phyloP scores from a whole-genome alignment of 2,888 invertebrate species.

The Melanargia galathea region DNA sequence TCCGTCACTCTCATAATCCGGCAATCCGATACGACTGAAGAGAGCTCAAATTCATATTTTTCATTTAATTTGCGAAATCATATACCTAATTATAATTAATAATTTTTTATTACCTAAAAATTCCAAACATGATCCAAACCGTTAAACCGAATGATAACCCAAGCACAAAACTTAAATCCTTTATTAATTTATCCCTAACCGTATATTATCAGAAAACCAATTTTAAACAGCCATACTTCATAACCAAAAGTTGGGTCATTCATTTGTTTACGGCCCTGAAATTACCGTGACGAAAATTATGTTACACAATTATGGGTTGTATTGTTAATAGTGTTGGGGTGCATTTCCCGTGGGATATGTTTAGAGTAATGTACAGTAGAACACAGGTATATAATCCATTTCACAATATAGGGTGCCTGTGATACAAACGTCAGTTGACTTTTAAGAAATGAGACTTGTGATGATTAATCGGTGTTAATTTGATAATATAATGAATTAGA shows the following conservation, averaged over 20 bases:
- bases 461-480: no score
- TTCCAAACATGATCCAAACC: not conserved
- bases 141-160: conserved; percentile 9
- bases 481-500: no score
- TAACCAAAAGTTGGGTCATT: conserved; percentile 29
- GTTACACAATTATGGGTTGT: conserved; percentile 18
- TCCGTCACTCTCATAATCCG: no score
- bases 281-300: conserved; percentile 11
- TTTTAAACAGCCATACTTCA: conserved; percentile 27
- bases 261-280: conserved; percentile 26
- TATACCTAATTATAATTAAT: no score
- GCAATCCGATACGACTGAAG: no score
- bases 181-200: conserved; percentile 22
- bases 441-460: not conserved
- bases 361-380: conserved; percentile 13
- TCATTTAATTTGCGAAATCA: no score
- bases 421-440: not conserved
- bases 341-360: conserved; percentile 2
- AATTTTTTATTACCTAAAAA: not conserved
- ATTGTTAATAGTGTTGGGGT: not conserved
- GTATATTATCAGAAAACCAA: conserved; percentile 27
- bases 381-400: conserved; percentile 20
- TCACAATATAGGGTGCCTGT: conserved; percentile 2
- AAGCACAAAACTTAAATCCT: conserved; percentile 19
- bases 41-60: no score